Evolutionary conservation across 2,797 vertebrate species (phyloP), one percentile per base, ranked within the genome.

Genomic region (Sarcoramphus papa): DNA sequence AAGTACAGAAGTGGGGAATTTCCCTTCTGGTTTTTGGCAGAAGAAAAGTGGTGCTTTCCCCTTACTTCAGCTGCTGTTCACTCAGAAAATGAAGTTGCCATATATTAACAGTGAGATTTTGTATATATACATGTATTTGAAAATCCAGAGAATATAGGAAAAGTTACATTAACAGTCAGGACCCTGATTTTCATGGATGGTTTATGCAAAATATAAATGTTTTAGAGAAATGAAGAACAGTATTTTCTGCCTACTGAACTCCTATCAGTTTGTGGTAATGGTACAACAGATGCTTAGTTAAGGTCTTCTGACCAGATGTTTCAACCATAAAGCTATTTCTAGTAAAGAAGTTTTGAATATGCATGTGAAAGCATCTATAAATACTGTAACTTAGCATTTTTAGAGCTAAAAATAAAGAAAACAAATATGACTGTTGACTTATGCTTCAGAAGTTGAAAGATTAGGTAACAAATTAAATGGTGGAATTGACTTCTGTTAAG

Each of bases 321-420:
- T 92, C 70, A 93, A 54, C 93, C 53, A 91, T 54, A 50, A 92
- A 72, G 60, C 57, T 91, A 68, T 93, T 95, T 91, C 64, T 67
- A 89, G 81, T 83, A 77, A 62, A 77, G 33, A 33, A 27, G 25
- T 65, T 96, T 78, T 93, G 68, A 93, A 92, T 91, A 92, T 85
- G 60, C 33, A 65, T 81, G 21, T 83, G 72, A 89, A 94, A 90
- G 24, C 35, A 75, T 70, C 67, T 85, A 87, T 63, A 94, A 94
- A 91, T 85, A 90, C 41, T 65, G 51, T 35, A 43, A 37, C 24
- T 82, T 88, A 60, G 11, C 48, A 82, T 80, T 80, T 79, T 90
- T 83, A 69, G 41, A 85, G n/a, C 53, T 87, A 83, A 97, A 96
- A 96, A 82, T 83, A 93, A 94, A 85, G 59, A 63, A 92, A 93